Evolutionary conservation across 2,888 invertebrate species (phyloP).

Genomic region (Steromphala cineraria): DNA sequence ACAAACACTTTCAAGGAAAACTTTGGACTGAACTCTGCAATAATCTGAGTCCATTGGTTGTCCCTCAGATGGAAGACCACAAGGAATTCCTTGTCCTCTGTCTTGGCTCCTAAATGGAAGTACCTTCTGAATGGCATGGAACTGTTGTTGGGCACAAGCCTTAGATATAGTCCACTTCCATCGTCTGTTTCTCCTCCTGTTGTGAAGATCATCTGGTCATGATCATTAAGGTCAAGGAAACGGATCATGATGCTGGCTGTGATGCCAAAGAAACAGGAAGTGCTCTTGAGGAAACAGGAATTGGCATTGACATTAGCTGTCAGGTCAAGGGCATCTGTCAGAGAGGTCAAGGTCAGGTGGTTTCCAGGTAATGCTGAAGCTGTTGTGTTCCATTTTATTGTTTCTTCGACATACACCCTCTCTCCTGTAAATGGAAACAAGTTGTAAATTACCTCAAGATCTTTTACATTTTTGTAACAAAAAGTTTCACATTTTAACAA

Average conservation of each 20-base stretch:
- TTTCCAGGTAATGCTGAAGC: neutral
- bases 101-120: constrained; percentile 32
- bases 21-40: constrained; percentile 28
- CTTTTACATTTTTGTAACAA: no score
- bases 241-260: constrained; percentile 30
- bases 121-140: constrained; percentile 39
- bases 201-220: constrained; percentile 34
- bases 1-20: constrained; percentile 34
- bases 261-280: constrained; percentile 35
- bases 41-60: constrained; percentile 31
- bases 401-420: constrained; percentile 22
- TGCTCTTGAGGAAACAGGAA: constrained; percentile 25
- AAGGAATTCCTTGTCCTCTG: constrained; percentile 25
- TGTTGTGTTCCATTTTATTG: constrained; percentile 21
- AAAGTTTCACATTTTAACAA: no score
- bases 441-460: neutral
- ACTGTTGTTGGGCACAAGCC: constrained; percentile 33
- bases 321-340: constrained; percentile 26
- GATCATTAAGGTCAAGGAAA: constrained; percentile 28
- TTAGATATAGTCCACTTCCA: constrained; percentile 32
- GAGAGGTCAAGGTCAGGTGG: constrained; percentile 5
- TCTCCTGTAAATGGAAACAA: constrained; percentile 28
- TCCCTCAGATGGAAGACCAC: constrained; percentile 38
- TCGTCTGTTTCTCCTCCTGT: constrained; percentile 33
- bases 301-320: constrained; percentile 3